Evolutionary conservation across 1,140 invertebrate species (phyloP), one percentile per base, ranked within the genome.

Genomic region (Ridgeia piscesae): DNA sequence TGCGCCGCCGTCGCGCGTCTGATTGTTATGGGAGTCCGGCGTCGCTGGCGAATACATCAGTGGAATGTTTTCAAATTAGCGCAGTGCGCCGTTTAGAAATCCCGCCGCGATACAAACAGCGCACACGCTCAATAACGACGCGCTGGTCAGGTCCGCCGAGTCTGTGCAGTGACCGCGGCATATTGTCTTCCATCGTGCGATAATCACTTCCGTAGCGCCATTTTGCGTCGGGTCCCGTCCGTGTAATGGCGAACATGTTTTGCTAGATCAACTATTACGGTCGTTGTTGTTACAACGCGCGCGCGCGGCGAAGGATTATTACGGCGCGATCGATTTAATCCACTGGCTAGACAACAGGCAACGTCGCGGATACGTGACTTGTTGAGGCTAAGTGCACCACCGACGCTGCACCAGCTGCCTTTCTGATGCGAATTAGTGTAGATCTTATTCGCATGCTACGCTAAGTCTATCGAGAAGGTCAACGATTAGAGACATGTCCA

Each of bases 21-120:
- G 58, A 77, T 77, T 77, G 58, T 77, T 77, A 17, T 77, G 58
- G 58, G 58, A 77, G 58, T 14, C 8, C 58, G 58, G 58, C 58
- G 58, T 21, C 58, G 58, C 58, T 0, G 58, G 17, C 58, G 58
- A 77, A 31, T 77, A 77, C 58, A 77, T 77, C 58, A 77, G 58
- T 77, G 58, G 58, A 77, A 77, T 77, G 58, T 77, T 77, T 77
- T 77, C 58, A 77, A 77, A 77, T 77, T 77, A 77, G 58, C 58
- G 58, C 58, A 77, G 58, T 77, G 58, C 58, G 58, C 27, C 58
- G 58, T 77, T 77, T 77, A 77, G 58, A 77, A 77, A 77, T 77
- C 58, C 58, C 58, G 58, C 14, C 58, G 58, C 58, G 58, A 77
- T 77, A 9, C 58, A 21, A 27, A 21, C 11, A 21, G 58, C 58